Evolutionary conservation across 2,797 vertebrate species (phyloP), one percentile per base, ranked within the genome.

Genomic region (Periparus ater): DNA sequence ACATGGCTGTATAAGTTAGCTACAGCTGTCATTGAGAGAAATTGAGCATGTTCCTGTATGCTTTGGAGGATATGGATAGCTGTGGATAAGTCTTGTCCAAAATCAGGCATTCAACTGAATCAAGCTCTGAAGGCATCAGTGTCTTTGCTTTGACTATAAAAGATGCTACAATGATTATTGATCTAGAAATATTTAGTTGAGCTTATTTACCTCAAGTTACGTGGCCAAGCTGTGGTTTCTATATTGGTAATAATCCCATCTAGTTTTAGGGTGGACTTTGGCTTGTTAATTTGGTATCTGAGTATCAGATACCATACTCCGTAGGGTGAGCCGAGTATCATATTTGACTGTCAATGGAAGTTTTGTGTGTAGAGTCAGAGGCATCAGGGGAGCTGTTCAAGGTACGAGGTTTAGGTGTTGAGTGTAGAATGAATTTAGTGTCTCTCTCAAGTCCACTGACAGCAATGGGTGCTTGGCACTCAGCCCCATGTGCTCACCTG

Each of bases 401-500:
- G 30, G 36, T 60, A 8, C 2, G 4, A 26, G 32, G 5, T 67
- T 11, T 53, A 55, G 10, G 12, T 85, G 25, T 68, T 83, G 25
- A 13, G 50, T 23, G 22, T 63, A 27, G 14, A 40, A 65, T 54
- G 5, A 67, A 57, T 68, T 76, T 22, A 38, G 1, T 36, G 51
- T 9, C 48, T 70, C 14, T 68, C 13, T 51, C 0, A 1, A 72
- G 19, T 53, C 13, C 4, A 2, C 7, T 57, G 54, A 9, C 18
- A 25, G 7, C 25, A 36, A 19, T 12, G 21, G 6, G 23, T 61
- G 26, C 38, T 71, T 90, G 79, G 29, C 42, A 27, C 22, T 67
- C 7, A 48, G 1, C 8, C 10, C 42, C 5, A 0, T 11, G 13
- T 50, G 27, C 7, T 80, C 25, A 11, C 7, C 6, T 38, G 21